These are phyloP conservation scores for Megathymus violae DNA, from an alignment of 1,140 invertebrate genomes.

Conservation along the genomic window DNA sequence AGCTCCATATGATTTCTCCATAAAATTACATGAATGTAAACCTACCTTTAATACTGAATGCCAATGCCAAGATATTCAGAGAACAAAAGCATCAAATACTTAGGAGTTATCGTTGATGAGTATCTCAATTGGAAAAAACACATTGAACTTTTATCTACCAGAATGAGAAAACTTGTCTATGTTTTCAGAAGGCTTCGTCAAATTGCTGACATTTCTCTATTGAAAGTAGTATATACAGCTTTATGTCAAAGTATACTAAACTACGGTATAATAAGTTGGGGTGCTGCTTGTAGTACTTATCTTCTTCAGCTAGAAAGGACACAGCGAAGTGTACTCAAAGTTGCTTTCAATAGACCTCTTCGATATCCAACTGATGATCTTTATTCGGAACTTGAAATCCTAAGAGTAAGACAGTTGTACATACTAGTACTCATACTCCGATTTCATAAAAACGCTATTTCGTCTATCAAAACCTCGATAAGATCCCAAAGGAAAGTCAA, in stretches of 20 bases:
- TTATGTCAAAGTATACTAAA: not conserved
- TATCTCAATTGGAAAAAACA: slow-evolving; percentile 12
- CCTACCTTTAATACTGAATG: not conserved
- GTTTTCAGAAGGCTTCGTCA: not conserved
- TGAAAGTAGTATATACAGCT: not conserved
- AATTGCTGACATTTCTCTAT: not conserved
- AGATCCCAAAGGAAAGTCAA: too few relatives aligned
- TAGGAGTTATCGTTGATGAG: slow-evolving; percentile 12
- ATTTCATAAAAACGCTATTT: too few relatives aligned
- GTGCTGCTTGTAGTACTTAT: not conserved
- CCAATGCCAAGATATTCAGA: too few relatives aligned
- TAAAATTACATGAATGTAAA: not conserved
- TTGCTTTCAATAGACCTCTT: not conserved
- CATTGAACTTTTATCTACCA: not conserved
- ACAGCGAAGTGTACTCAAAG: not conserved
- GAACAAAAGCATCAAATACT: not conserved
- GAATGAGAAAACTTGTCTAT: not conserved
- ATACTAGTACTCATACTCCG: too few relatives aligned
- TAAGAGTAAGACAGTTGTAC: not conserved
- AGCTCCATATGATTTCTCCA: not conserved
- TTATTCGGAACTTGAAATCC: not conserved
- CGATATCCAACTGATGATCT: not conserved
- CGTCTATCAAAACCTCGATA: too few relatives aligned
- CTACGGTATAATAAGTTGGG: not conserved
- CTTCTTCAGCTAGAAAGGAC: not conserved